phyloP scores from a whole-genome alignment of 2,888 invertebrate genomes.

The Gari tellinella region DNA sequence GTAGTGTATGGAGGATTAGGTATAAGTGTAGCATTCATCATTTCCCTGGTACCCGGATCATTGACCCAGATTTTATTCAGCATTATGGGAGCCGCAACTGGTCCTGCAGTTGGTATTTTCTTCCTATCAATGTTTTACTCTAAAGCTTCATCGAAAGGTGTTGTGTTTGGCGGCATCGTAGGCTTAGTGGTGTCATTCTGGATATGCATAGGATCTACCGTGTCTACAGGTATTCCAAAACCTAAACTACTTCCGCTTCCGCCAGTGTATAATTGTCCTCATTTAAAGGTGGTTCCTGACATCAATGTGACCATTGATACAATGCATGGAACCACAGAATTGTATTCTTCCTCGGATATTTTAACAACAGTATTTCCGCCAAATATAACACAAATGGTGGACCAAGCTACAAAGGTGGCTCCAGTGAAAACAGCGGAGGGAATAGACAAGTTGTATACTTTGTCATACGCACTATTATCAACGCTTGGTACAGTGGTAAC shows the following conservation, averaged over 20 bases:
- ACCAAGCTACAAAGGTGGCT: neutral
- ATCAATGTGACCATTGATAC: neutral
- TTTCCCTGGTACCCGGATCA: conserved; percentile 32
- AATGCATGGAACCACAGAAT: neutral
- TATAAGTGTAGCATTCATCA: conserved; percentile 28
- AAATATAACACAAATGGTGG: neutral
- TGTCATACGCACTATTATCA: conserved; percentile 40
- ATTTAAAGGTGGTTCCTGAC: neutral
- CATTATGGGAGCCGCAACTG: conserved; percentile 44
- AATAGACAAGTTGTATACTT: conserved; percentile 29
- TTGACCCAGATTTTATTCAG: conserved; percentile 46
- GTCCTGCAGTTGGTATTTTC: conserved; percentile 42
- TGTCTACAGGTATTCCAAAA: conserved; percentile 20
- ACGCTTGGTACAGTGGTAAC: conserved; percentile 42
- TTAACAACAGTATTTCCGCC: neutral
- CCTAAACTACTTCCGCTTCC: conserved; percentile 23
- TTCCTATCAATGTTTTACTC: conserved; percentile 43
- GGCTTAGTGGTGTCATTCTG: conserved; percentile 37
- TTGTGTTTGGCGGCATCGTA: conserved; percentile 30
- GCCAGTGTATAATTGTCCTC: neutral
- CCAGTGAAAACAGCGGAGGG: conserved; percentile 1
- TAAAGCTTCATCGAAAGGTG: conserved; percentile 37
- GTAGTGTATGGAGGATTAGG: conserved; percentile 31
- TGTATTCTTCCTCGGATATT: neutral
- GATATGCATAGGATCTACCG: conserved; percentile 44